These are phyloP conservation scores for Xenopus tropicalis DNA, from an alignment of 2,113 vertebrate genomes.

Conservation along the genomic window UCB_Xtro_10.0 CM004447.2:17743501-17744000, in stretches of 20 bases:
- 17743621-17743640: constrained; percentile 53
- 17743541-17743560: constrained; percentile 46
- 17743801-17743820: neutral
- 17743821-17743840: too few relatives aligned
- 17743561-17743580: constrained; percentile 50
- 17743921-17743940: too few relatives aligned
- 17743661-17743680: constrained; percentile 54
- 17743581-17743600: constrained; percentile 51
- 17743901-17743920: too few relatives aligned
- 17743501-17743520: constrained; percentile 49
- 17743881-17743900: too few relatives aligned
- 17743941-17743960: too few relatives aligned
- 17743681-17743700: constrained; percentile 47
- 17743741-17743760: neutral
- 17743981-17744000: too few relatives aligned
- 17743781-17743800: neutral
- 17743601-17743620: constrained; percentile 45
- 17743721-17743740: constrained; percentile 25
- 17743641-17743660: constrained; percentile 52
- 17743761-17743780: neutral
- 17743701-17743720: constrained; percentile 48
- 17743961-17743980: too few relatives aligned
- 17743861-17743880: too few relatives aligned
- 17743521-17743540: constrained; percentile 41
- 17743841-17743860: too few relatives aligned